Evolutionary conservation across 2,113 vertebrate genomes (phyloP).

Genomic region (Thunnus maccoyii): DNA sequence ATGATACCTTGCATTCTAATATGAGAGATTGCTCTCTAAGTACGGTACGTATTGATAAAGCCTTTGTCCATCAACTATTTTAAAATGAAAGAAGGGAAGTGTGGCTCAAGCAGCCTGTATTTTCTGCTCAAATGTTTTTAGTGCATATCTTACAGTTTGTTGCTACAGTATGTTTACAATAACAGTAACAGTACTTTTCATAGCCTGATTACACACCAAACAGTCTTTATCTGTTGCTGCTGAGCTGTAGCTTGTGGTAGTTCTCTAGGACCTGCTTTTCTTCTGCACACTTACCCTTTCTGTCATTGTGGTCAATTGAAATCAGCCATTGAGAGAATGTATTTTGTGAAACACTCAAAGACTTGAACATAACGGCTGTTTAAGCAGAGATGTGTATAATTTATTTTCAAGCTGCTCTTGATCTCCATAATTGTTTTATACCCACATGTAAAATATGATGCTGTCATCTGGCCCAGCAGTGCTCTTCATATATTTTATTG

Average conservation of each 20-base stretch:
- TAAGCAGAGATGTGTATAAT: constrained; percentile 79
- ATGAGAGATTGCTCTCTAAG: constrained; percentile 83
- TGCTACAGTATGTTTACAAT: constrained; percentile 69
- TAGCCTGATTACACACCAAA: constrained; percentile 34
- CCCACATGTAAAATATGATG: constrained; percentile 55
- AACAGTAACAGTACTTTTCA: constrained; percentile 40
- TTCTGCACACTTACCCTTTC: constrained; percentile 40
- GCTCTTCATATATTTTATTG: constrained; percentile 49
- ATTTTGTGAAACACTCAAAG: constrained; percentile 84
- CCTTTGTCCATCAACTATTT: constrained; percentile 86
- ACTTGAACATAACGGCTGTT: constrained; percentile 83
- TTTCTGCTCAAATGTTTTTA: constrained; percentile 41
- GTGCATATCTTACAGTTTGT: constrained; percentile 65
- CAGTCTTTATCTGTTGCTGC: constrained; percentile 45
- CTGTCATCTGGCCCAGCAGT: constrained; percentile 57
- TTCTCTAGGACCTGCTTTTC: constrained; percentile 26
- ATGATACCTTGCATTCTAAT: constrained; percentile 78
- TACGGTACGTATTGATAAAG: constrained; percentile 76
- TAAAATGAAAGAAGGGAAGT: constrained; percentile 81
- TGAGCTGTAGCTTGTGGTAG: constrained; percentile 19
- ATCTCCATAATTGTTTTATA: constrained; percentile 65
- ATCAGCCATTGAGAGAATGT: constrained; percentile 84
- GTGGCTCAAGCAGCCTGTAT: constrained; percentile 34
- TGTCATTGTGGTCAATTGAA: constrained; percentile 60
- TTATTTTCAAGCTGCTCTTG: constrained; percentile 84